Evolutionary conservation across 1,140 invertebrate genomes (phyloP), one percentile per base, ranked within the genome.

Genomic region (Globodera rostochiensis): DNA sequence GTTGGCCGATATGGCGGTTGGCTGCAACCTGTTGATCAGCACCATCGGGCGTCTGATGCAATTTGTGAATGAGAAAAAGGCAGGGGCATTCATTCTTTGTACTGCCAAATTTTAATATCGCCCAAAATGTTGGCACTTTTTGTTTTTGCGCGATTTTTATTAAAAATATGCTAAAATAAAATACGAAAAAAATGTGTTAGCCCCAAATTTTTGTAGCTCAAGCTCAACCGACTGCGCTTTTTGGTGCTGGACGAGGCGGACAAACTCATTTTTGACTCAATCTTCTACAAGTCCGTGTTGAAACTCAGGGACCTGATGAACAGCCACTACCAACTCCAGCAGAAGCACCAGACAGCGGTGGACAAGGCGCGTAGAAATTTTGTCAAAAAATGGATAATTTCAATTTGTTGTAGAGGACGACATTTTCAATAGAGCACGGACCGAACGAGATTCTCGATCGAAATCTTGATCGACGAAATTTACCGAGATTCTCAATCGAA

Each of bases 1-100:
- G 13, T 69, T 78, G 64, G 64, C 45, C 46, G 77, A 78, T 36
- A 70, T 78, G 46, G 49, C 50, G 8, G 21, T 6, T 15, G 82
- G 82, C 15, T 78, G 45, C 57, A 82, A 88, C 76, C 74, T 89
- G 82, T 94, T 99, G 73, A 95, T 99, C 21, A 97, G 47, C 0
- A 99, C 97, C 15, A 97, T 97, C 1, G 98, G 97, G 73, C 92
- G 97, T 84, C 95, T 99, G 81, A 86, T 21, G 87, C 89, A 84
- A 83, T 87, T 81, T 78, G 84, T 74, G 69, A 82, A 47, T 82
- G 77, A 82, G 74, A 86, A 79, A 25, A 57, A 47, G 69, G 84
- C 47, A 69, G 13, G 13, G 53, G 53, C 53, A 11, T 15, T 53
- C 45, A 76, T 25, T 11, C 45, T 76, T 47, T 60, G 19, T 25